phyloP scores from a whole-genome alignment of 1,140 invertebrate species.

The Microplitis demolitor region DNA sequence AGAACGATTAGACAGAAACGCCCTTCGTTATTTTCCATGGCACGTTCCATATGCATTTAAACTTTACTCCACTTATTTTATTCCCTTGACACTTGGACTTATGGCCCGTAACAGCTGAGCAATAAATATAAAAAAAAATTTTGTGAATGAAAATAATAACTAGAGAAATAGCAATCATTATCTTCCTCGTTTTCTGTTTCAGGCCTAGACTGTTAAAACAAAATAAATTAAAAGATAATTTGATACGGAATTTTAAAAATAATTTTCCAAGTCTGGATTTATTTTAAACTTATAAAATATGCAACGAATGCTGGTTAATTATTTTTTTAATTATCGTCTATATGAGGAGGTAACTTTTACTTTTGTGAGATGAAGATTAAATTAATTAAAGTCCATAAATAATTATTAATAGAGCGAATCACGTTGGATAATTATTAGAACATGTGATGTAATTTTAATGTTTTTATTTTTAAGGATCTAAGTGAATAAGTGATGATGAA shows the following conservation, averaged over 20 bases:
- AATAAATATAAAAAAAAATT: background rate
- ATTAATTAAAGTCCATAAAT: background rate
- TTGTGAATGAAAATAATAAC: background rate
- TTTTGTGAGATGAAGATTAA: too few relatives aligned
- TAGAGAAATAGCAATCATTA: too few relatives aligned
- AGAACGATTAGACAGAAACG: background rate
- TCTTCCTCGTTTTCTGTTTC: too few relatives aligned
- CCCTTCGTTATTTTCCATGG: background rate
- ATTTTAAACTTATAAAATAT: too few relatives aligned
- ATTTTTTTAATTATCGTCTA: too few relatives aligned
- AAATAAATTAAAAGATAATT: too few relatives aligned
- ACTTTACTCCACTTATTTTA: background rate
- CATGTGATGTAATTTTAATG: background rate
- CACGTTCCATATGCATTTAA: background rate
- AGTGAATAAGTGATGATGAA: background rate
- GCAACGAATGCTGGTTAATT: too few relatives aligned
- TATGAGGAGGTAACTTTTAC: too few relatives aligned
- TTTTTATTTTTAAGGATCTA: background rate
- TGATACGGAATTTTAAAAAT: too few relatives aligned
- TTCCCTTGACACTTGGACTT: background rate
- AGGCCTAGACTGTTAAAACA: too few relatives aligned
- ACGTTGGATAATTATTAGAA: background rate
- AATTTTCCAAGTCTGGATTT: too few relatives aligned
- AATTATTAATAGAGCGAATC: constrained; percentile 2
- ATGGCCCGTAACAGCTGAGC: background rate